These are phyloP conservation scores for Allolobophora icterica DNA, from an alignment of 2,888 invertebrate species.

Conservation along the genomic window DNA sequence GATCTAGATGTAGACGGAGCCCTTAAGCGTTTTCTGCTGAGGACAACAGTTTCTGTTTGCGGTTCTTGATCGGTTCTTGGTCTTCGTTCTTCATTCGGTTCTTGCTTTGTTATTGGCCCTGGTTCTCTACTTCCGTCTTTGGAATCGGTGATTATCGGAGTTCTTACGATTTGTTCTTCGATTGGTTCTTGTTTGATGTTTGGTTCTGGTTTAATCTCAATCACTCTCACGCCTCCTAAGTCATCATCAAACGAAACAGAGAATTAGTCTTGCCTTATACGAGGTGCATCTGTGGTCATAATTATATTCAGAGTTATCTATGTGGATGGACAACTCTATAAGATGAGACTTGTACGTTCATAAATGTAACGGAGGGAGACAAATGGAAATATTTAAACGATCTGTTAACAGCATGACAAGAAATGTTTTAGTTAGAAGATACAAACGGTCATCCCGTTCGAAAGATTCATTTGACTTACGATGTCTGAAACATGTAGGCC, in stretches of 20 bases:
- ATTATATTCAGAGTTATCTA: too few relatives aligned
- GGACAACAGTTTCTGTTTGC: neutral
- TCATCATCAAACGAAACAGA: neutral
- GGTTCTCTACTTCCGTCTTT: neutral
- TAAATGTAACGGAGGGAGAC: too few relatives aligned
- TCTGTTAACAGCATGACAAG: neutral
- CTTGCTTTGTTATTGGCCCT: slow-evolving; percentile 6
- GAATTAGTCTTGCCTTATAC: neutral
- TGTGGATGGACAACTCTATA: too few relatives aligned
- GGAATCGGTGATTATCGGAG: neutral
- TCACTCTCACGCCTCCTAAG: neutral
- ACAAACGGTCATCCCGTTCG: too few relatives aligned
- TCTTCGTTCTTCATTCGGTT: neutral
- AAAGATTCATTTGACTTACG: too few relatives aligned
- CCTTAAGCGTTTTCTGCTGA: neutral
- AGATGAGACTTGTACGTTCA: too few relatives aligned
- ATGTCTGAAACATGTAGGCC: neutral
- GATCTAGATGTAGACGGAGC: neutral
- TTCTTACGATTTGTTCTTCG: neutral
- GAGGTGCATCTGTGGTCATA: too few relatives aligned
- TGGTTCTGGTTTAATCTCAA: neutral
- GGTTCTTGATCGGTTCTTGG: neutral
- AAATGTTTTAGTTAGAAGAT: neutral
- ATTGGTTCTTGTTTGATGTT: neutral
- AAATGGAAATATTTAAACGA: too few relatives aligned